Evolutionary conservation across 2,113 vertebrate genomes (phyloP).

Genomic region (Rhinopithecus roxellana): DNA sequence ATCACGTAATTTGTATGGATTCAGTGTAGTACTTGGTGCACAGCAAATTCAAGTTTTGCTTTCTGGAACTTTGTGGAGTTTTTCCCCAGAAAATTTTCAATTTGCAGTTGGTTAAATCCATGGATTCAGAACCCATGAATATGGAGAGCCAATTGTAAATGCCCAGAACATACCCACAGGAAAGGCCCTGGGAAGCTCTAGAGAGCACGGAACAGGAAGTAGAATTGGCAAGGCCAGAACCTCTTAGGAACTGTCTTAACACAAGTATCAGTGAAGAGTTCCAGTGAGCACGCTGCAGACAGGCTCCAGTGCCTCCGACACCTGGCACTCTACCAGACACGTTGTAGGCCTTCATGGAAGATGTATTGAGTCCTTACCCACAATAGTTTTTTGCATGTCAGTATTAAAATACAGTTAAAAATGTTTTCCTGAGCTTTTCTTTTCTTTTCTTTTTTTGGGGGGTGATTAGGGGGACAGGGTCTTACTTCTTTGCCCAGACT

Average conservation of each 20-base stretch:
- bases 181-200: neutral
- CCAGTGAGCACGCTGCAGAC: fast-evolving
- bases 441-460: no score
- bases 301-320: neutral
- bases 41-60: neutral
- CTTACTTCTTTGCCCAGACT: no score
- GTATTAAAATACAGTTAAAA: neutral
- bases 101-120: neutral
- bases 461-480: no score
- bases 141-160: neutral
- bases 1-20: neutral
- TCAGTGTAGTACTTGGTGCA: neutral
- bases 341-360: neutral
- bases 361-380: no score
- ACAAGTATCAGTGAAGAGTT: neutral
- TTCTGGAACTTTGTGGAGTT: neutral
- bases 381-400: neutral
- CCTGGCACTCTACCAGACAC: fast-evolving
- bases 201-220: neutral
- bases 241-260: neutral
- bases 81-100: neutral
- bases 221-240: neutral
- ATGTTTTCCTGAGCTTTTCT: neutral
- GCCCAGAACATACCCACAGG: neutral
- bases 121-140: neutral